A percentile compares a stretch with the other conserved stretches of the same genome.
These are phyloP conservation scores for Eulemur rufifrons DNA, from an alignment of 2,113 vertebrate species.

Conservation along the genomic window DNA sequence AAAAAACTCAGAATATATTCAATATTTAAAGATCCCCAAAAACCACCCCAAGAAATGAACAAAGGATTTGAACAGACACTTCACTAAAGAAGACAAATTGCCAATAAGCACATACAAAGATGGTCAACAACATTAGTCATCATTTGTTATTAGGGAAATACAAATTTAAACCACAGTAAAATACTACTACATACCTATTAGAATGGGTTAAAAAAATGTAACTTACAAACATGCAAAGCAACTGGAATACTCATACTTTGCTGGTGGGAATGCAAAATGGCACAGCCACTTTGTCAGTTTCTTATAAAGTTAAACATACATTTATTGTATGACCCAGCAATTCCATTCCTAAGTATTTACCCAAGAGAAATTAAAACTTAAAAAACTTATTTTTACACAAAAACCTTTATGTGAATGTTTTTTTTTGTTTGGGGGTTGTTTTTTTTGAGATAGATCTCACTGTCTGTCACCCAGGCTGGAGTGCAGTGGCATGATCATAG, in stretches of 20 bases:
- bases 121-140: neutral
- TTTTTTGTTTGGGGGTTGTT: too few species aligned
- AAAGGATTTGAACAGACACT: neutral
- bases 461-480: too few species aligned
- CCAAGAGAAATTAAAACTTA: conserved; percentile 36
- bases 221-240: neutral
- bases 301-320: conserved; percentile 2
- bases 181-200: neutral
- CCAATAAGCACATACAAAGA: conserved; percentile 20
- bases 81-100: neutral
- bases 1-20: neutral
- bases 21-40: neutral
- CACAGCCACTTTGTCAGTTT: neutral
- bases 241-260: neutral
- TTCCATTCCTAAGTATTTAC: conserved; percentile 4
- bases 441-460: too few species aligned
- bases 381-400: conserved; percentile 1
- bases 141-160: conserved; percentile 27
- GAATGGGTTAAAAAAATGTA: neutral
- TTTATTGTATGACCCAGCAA: neutral
- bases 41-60: neutral
- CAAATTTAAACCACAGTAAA: neutral
- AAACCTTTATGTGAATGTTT: conserved; percentile 4
- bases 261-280: neutral
- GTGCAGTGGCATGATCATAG: too few species aligned